These are phyloP conservation scores for Noctilio leporinus DNA, from an alignment of 2,113 vertebrate species.

Conservation along the genomic window DNA sequence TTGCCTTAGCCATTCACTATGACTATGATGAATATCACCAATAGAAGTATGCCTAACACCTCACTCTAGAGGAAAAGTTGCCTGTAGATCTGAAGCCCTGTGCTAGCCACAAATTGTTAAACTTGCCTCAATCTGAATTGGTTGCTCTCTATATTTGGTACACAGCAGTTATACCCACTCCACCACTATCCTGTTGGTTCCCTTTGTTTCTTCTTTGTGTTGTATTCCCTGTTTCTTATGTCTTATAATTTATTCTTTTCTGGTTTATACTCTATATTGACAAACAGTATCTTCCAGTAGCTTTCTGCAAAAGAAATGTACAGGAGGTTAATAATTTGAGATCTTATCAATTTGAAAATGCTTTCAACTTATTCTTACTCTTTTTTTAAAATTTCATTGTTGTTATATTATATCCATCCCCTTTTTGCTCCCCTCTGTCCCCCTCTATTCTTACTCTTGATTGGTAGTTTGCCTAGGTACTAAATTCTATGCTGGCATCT, in stretches of 20 bases:
- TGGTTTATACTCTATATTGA: not conserved
- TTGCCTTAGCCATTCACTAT: not conserved
- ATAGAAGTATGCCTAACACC: not conserved
- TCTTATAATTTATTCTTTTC: not conserved
- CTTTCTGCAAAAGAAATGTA: not conserved
- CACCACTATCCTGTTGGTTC: not conserved
- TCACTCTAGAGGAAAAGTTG: not conserved
- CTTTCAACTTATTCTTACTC: not conserved
- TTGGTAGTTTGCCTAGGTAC: not conserved
- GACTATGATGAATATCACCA: not conserved
- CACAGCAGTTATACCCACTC: not conserved
- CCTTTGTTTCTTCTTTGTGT: not conserved
- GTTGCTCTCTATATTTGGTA: not conserved
- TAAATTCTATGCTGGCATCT: not conserved
- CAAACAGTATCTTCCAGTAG: not conserved
- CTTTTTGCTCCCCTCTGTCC: too few species aligned
- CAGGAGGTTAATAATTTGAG: not conserved
- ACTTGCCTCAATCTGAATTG: not conserved
- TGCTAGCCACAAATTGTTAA: not conserved
- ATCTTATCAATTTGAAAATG: not conserved
- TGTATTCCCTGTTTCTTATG: not conserved
- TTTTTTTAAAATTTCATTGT: too few species aligned
- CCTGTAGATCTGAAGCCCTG: not conserved
- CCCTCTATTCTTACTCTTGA: not conserved
- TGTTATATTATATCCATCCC: too few species aligned